Evolutionary conservation across 1,140 invertebrate genomes (phyloP).

Genomic region (Harpegnathos saltator): DNA sequence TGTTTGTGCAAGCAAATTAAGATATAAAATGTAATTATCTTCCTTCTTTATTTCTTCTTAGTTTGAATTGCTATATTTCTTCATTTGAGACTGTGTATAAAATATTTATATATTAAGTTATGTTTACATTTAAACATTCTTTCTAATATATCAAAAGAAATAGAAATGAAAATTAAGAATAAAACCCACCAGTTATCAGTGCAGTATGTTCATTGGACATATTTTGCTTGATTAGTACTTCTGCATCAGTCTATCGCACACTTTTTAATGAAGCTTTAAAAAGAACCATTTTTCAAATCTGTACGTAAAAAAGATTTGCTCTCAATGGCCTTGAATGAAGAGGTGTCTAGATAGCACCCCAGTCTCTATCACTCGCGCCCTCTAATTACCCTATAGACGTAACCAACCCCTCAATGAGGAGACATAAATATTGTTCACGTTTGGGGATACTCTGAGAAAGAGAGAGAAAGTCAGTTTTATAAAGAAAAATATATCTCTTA

Average conservation of each 20-base stretch:
- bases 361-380: conserved; percentile 79
- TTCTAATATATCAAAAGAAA: not conserved
- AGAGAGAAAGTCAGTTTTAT: conserved; percentile 68
- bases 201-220: not conserved
- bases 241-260: conserved; percentile 24
- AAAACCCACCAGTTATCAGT: conserved; percentile 8
- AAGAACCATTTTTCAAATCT: conserved; percentile 73
- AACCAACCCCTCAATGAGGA: conserved; percentile 79
- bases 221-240: conserved; percentile 47
- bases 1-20: not conserved
- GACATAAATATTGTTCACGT: conserved; percentile 83
- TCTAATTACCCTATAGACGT: conserved; percentile 85
- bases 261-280: conserved; percentile 80
- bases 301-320: conserved; percentile 72
- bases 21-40: not conserved
- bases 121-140: not conserved
- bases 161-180: not conserved
- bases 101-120: not conserved
- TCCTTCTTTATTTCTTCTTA: not conserved
- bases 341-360: conserved; percentile 78
- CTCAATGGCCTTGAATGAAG: conserved; percentile 77
- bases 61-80: not conserved
- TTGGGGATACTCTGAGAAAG: conserved; percentile 77
- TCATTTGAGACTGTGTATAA: not conserved
- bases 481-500: conserved; percentile 39